Evolutionary conservation across 2,113 vertebrate species (phyloP).

Genomic region (Athene cunicularia): DNA sequence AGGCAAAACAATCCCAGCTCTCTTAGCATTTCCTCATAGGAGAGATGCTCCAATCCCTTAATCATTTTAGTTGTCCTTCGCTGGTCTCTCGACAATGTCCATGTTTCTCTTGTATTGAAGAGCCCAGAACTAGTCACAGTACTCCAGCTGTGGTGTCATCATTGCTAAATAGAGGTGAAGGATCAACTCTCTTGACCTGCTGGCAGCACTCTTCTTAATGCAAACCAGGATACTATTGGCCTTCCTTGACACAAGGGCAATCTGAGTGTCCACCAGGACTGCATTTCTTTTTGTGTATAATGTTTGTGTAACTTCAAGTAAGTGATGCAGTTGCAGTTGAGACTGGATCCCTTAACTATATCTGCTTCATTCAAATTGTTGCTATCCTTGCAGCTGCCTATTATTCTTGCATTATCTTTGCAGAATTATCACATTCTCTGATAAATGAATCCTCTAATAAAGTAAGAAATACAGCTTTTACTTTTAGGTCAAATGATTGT

Average conservation of each 20-base stretch:
- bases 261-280: background rate
- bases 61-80: background rate
- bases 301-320: background rate
- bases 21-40: background rate
- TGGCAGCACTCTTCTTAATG: background rate
- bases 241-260: background rate
- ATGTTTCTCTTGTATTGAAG: background rate
- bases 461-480: background rate
- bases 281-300: background rate
- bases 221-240: background rate
- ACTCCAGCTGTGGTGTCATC: background rate
- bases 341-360: background rate
- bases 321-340: background rate
- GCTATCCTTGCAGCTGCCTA: background rate
- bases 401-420: background rate
- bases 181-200: background rate
- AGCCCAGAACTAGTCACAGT: background rate
- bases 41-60: background rate
- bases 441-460: background rate
- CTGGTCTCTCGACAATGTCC: accelerated
- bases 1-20: background rate
- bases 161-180: background rate
- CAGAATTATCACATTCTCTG: background rate
- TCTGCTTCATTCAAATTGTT: background rate
- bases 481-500: background rate